Base-by-base conservation (phyloP, 2,797 vertebrate species). In the Tangara arthus region DNA sequence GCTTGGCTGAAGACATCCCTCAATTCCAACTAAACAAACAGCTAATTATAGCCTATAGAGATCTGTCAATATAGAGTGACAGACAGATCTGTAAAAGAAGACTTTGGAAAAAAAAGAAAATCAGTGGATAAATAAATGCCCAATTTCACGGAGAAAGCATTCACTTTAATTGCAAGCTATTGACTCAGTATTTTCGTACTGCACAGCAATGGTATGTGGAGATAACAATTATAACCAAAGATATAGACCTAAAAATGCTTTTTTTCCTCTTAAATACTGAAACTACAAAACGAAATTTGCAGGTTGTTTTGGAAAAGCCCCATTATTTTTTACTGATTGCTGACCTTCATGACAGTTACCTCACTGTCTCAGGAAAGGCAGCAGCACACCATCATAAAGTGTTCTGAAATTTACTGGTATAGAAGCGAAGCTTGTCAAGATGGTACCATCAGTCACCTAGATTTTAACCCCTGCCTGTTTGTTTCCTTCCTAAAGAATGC, bases 391-490 rank as follows among this genome's bases (percentile, higher is more conserved):
- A 6, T 41, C 3, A 1, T 9, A 47, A 14, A 47, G 28, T 9
- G 5, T 32, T 82, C 77, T 68, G 46, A 87, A 82, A 82, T 70
- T 35, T 71, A 47, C 21, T 52, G 42, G 27, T 65, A 66, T 1
- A 75, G 65, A 91, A 87, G 41, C 11, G 35, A 90, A 73, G 24
- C 44, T 68, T 80, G 60, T 70, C 60, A 65, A 66, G 59, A 35
- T 3, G 9, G 61, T 34, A 82, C 50, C 41, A 64, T 28, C 68
- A 61, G 21, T 41, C 35, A 82, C 69, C 57, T 42, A 46, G 32
- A 61, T 85, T 89, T 96, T 94, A 96, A 97, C 91, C 57, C 87
- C 53, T 95, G 42, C 14, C 37, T 92, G 39, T 56, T 75, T 80
- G 28, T 57, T 64, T 91, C 37, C 9, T 69, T 69, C 34, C 32